A percentile compares a stretch with the other conserved stretches of the same genome.
Evolutionary conservation across 2,888 invertebrate genomes (phyloP).

Genomic region (Tipula lateralis): DNA sequence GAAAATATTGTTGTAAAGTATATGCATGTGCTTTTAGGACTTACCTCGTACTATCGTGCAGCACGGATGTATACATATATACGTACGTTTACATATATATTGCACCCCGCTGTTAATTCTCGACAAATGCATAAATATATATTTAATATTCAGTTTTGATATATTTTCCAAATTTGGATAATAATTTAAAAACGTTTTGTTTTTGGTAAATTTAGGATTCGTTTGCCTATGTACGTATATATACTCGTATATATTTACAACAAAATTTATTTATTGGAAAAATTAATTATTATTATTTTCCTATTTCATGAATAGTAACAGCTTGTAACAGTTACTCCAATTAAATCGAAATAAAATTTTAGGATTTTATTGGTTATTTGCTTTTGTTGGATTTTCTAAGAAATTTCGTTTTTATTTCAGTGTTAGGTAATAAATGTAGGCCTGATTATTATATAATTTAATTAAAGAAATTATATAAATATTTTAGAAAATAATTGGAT

Average conservation of each 20-base stretch:
- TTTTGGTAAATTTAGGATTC: neutral
- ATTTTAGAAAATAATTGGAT: neutral
- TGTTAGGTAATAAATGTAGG: neutral
- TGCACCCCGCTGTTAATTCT: neutral
- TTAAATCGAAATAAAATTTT: constrained; percentile 1
- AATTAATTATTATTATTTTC: neutral
- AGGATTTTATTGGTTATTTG: neutral
- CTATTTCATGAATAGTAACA: neutral
- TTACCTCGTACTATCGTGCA: neutral
- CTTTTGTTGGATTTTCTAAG: neutral
- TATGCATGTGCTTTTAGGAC: neutral
- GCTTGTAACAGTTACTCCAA: neutral
- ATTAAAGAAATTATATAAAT: neutral
- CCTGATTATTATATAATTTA: neutral
- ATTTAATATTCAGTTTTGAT: neutral
- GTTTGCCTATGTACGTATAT: neutral
- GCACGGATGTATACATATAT: neutral
- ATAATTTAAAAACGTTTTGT: neutral
- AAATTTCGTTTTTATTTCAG: neutral
- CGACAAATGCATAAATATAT: neutral
- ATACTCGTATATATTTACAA: neutral
- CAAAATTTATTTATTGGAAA: neutral
- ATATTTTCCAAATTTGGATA: neutral
- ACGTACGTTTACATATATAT: no score
- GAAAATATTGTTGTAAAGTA: neutral